Percentiles rank a stretch among this genome's conserved stretches.
Conservation (phyloP, 2,797 vertebrate genomes). For the Philypnodon macrostomus region DNA sequence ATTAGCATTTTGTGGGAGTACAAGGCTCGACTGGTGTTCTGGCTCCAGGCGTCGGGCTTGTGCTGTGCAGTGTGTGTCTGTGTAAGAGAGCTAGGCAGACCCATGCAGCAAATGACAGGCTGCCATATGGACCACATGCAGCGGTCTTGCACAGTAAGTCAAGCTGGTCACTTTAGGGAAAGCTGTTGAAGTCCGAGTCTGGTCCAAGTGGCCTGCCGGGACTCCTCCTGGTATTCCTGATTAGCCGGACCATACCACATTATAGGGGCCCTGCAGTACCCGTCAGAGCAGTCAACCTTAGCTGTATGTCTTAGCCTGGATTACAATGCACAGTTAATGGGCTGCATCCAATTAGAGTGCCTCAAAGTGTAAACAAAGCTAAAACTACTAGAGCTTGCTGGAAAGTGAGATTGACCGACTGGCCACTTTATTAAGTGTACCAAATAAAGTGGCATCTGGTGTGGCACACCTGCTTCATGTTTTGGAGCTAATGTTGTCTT, state of each 20-base stretch:
- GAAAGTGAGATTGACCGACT: too few relatives aligned
- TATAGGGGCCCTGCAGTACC: slow-evolving; percentile 27
- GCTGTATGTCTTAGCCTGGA: slow-evolving; percentile 22
- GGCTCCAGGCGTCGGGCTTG: neutral
- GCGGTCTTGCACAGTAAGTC: slow-evolving; percentile 46
- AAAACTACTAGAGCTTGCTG: too few relatives aligned
- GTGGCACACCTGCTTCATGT: too few relatives aligned
- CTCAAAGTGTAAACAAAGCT: too few relatives aligned
- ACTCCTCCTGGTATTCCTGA: slow-evolving; percentile 39
- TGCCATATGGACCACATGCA: slow-evolving; percentile 62
- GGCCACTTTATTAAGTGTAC: too few relatives aligned
- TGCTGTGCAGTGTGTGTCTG: neutral
- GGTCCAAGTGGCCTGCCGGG: slow-evolving; percentile 44
- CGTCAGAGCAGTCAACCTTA: slow-evolving; percentile 38
- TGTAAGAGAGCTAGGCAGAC: slow-evolving; percentile 19
- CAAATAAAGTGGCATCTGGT: too few relatives aligned
- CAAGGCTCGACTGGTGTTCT: slow-evolving; percentile 11
- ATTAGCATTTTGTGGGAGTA: slow-evolving; percentile 7
- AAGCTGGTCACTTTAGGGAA: slow-evolving; percentile 60
- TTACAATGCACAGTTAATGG: slow-evolving; percentile 15
- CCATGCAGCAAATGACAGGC: slow-evolving; percentile 44
- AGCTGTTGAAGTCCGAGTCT: slow-evolving; percentile 52
- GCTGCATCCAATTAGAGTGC: slow-evolving; percentile 30
- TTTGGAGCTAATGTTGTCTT: too few relatives aligned
- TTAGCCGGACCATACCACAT: slow-evolving; percentile 37